Evolutionary conservation across 2,888 invertebrate species (phyloP), one percentile per base, ranked within the genome.

Genomic region (Chloromyia formosa): DNA sequence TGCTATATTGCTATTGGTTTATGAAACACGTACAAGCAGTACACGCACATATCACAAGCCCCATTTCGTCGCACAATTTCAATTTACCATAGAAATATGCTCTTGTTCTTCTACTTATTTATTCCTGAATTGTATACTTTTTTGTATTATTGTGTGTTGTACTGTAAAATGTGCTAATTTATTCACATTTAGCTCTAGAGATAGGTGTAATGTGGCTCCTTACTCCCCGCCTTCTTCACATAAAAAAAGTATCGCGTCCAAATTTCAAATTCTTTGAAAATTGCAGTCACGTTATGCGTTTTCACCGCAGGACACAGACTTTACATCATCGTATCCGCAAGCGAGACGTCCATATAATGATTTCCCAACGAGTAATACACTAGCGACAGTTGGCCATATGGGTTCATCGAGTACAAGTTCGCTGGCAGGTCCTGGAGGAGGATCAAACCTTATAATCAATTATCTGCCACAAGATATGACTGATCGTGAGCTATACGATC

Each of bases 381-480:
- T 83, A 80, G 82, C 82, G 68, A 80, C 81, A 61, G 80, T 82
- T 78, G 82, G 74, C 9, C 82, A 83, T 77, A 82, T 82, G 82
- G 81, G 81, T 69, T 79, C 79, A n/a, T 81, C 80, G 49, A 83
- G 83, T 79, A 81, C 82, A 74, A 82, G 81, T 78, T 82, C 83
- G 18, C 77, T 83, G 71, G 79, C 81, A 62, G 82, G 82, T 76
- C 78, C 81, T 73, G 78, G 78, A 18, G 81, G 81, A 62, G 88
- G 88, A 80, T 94, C 94, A 75, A 97, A 97, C 87, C 89, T 97
- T 80, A 97, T 97, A 80, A 93, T 97, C 82, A 97, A 97, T 88
- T 97, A 97, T 86, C 89, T 97, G 81, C 97, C 97, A 40, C 97
- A 97, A 87, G 93, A 92, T 81, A 93, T 97, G 89, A 94, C 94